Conservation (phyloP, 2,113 vertebrate species). For the Pan paniscus region DNA sequence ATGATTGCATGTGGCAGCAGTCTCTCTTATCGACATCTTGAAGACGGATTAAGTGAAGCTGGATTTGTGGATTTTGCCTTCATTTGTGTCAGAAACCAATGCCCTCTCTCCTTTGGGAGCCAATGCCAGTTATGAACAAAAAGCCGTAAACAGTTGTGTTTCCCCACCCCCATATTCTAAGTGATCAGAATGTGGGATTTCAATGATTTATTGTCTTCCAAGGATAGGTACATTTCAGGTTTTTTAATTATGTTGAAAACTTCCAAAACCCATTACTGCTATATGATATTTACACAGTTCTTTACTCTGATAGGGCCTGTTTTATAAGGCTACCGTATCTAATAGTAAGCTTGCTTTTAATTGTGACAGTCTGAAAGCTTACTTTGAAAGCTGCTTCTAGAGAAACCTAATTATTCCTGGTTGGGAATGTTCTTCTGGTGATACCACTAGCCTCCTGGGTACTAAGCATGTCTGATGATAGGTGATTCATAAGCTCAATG, state of each 20-base stretch:
- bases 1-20: background rate
- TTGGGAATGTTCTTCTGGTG: slow-evolving; percentile 53
- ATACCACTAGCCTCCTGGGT: slow-evolving; percentile 60
- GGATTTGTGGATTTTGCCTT: slow-evolving; percentile 56
- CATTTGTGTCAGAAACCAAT: background rate
- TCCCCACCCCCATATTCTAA: background rate
- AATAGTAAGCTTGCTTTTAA: slow-evolving; percentile 45
- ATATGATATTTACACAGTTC: background rate
- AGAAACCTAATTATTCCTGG: slow-evolving; percentile 68
- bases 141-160: background rate
- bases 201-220: background rate
- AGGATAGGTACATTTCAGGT: background rate
- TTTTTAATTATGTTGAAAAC: background rate
- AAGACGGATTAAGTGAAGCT: slow-evolving; percentile 50
- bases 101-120: background rate
- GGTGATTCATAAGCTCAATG: slow-evolving; percentile 67
- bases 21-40: slow-evolving; percentile 12
- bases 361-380: slow-evolving; percentile 62
- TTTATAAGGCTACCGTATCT: background rate
- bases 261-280: background rate
- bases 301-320: background rate
- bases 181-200: background rate
- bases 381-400: slow-evolving; percentile 51
- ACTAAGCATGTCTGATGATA: slow-evolving; percentile 35
- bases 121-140: background rate